A percentile compares a stretch with the other conserved stretches of the same genome.
These are phyloP conservation scores for Myxocyprinus asiaticus DNA, from an alignment of 2,113 vertebrate species.

Conservation along the genomic window DNA sequence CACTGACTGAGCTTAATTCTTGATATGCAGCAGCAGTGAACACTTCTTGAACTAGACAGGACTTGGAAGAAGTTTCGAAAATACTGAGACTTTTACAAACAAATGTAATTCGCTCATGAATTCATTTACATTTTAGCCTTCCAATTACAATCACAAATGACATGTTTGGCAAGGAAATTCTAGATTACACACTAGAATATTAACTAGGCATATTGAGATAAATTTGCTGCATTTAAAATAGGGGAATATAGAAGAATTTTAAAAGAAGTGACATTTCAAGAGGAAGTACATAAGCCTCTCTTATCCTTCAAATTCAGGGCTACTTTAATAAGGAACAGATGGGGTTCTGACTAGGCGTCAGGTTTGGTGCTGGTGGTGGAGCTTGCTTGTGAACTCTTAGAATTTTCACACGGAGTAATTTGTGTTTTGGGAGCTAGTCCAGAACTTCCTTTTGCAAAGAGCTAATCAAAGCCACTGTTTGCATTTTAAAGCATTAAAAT, in stretches of 20 bases:
- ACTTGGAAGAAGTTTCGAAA: too few relatives aligned
- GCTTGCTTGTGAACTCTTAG: slow-evolving; percentile 1
- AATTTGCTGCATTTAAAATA: neutral
- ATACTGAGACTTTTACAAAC: neutral
- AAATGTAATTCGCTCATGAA: slow-evolving; percentile 1
- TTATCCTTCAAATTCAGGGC: neutral
- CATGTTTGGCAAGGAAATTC: neutral
- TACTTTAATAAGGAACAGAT: slow-evolving; percentile 19
- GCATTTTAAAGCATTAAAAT: neutral
- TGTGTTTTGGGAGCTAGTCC: neutral
- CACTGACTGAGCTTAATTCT: neutral
- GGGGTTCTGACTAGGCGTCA: neutral
- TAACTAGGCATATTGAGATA: slow-evolving; percentile 4
- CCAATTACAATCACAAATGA: neutral
- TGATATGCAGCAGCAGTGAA: neutral
- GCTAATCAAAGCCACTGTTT: neutral
- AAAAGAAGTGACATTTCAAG: neutral
- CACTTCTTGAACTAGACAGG: neutral
- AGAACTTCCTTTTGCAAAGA: neutral
- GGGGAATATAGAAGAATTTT: neutral
- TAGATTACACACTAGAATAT: slow-evolving; percentile 22
- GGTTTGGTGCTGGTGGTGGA: slow-evolving; percentile 16
- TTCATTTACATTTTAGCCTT: neutral
- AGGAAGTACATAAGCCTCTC: slow-evolving; percentile 2
- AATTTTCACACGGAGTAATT: neutral